Evolutionary conservation across 2,113 vertebrate genomes (phyloP), one percentile per base, ranked within the genome.

Genomic region (Castor canadensis): DNA sequence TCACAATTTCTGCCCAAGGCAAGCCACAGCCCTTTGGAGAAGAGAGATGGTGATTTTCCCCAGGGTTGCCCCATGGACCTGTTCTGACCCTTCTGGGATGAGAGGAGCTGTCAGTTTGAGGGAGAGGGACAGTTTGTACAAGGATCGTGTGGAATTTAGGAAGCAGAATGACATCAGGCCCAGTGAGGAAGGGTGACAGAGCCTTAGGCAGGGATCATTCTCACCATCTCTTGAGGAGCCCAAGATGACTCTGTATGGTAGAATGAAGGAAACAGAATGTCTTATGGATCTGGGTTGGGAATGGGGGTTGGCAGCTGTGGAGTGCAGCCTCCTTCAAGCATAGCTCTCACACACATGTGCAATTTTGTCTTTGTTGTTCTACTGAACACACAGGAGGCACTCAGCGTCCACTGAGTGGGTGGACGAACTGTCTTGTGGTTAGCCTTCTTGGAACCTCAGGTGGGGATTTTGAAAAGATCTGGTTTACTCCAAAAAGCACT

Each of bases 331-430:
- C 49, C 38, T 13, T 11, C 43, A 67, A 84, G 43, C 38, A 22
- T 1, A 3, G 0, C 9, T 60, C 15, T 71, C 20, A 4, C 8
- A 58, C 10, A 0, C 0, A 15, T 22, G 35, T 73, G 30, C 40
- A 4, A 38, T 8, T 35, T 11, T 60, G 17, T 15, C 67, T 75
- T 38, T 54, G 32, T 8, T 13, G 6, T 28, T 77, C 30, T 73
- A 15, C 49, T 84, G 49, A 62, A 32, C 26, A 76, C 16, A 10
- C 1, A 15, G 4, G 10, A 47, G 64, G 30, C 6, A 19, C 13
- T 69, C 7, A 1, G 10, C 16, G 35, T 71, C 28, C 38, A 19
- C 3, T 3, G 45, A 69, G 30, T 1, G 17, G 40, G 49, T 58
- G 49, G 22, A 35, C n/a, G 12, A 35, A 19, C 12, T 12, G 1